phyloP scores from a whole-genome alignment of 2,888 invertebrate genomes.

The Mongoloraphidia duomilia region DNA sequence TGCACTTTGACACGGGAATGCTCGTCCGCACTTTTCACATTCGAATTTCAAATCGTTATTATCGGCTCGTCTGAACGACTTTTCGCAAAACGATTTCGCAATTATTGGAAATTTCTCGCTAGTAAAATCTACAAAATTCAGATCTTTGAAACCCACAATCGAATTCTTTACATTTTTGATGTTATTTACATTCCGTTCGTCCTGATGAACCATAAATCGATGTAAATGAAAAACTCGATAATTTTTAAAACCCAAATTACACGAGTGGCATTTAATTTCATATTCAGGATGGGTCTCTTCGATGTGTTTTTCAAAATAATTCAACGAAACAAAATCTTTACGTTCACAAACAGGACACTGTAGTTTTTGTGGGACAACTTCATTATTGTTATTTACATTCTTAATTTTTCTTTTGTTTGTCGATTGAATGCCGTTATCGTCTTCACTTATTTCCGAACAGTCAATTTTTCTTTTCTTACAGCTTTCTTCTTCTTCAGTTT shows the following conservation, averaged over 20 bases:
- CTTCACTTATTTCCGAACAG: no score
- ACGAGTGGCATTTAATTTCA: constrained; percentile 54
- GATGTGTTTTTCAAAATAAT: constrained; percentile 47
- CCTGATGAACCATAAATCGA: constrained; percentile 42
- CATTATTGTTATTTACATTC: no score
- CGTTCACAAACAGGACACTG: constrained; percentile 50
- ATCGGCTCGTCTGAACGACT: constrained; percentile 43
- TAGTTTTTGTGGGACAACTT: constrained; percentile 18
- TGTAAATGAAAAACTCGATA: constrained; percentile 58
- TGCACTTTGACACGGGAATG: constrained; percentile 55
- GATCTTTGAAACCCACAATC: constrained; percentile 52
- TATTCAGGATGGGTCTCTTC: constrained; percentile 50
- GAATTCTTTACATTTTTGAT: constrained; percentile 28
- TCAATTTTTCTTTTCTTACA: no score
- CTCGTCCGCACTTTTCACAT: constrained; percentile 53
- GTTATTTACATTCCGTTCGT: constrained; percentile 15
- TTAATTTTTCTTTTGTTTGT: no score
- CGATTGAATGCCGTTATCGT: no score
- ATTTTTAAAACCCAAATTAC: constrained; percentile 59
- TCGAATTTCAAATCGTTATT: constrained; percentile 45
- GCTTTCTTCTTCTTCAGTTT: constrained; percentile 4
- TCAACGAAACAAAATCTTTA: constrained; percentile 41
- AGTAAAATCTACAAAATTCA: constrained; percentile 67
- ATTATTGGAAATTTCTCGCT: constrained; percentile 66
- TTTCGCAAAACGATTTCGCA: constrained; percentile 57